A percentile compares a stretch with the other conserved stretches of the same genome.
phyloP scores from a whole-genome alignment of 2,888 invertebrate species.

The Zygaena filipendulae region DNA sequence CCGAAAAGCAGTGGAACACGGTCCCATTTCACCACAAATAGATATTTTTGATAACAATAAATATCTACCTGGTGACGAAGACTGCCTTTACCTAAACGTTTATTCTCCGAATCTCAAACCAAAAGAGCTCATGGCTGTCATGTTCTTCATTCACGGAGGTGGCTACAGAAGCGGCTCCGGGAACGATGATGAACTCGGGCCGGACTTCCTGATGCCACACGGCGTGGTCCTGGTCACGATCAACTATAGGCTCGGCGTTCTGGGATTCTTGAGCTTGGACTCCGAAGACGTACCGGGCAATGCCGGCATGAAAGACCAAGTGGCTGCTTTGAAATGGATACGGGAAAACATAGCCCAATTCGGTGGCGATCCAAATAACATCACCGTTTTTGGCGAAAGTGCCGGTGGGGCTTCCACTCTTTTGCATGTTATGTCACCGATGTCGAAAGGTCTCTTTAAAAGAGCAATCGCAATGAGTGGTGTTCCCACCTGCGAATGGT shows the following conservation, averaged over 20 bases:
- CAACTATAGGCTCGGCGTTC: conserved; percentile 27
- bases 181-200: conserved; percentile 23
- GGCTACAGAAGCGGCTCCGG: conserved; percentile 24
- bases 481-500: conserved; percentile 28
- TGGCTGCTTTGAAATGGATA: conserved; percentile 30
- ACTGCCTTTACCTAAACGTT: conserved; percentile 37
- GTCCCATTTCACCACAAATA: conserved; percentile 22
- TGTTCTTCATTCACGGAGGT: conserved; percentile 32
- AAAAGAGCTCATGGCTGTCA: conserved; percentile 24
- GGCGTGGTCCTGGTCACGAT: conserved; percentile 27
- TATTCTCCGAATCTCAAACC: conserved; percentile 28
- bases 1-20: conserved; percentile 25
- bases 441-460: conserved; percentile 34
- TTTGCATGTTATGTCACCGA: conserved; percentile 31
- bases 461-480: conserved; percentile 37
- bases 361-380: conserved; percentile 29
- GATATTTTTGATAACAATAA: conserved; percentile 13
- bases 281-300: conserved; percentile 30
- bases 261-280: conserved; percentile 29
- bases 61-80: conserved; percentile 26
- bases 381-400: conserved; percentile 35
- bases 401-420: conserved; percentile 29
- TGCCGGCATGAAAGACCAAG: conserved; percentile 34
- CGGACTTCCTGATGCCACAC: conserved; percentile 26
- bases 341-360: conserved; percentile 27